Percentiles rank a stretch among this genome's conserved stretches.
These are phyloP conservation scores for Entelurus aequoreus DNA, from an alignment of 2,113 vertebrate species.

Conservation along the genomic window DNA sequence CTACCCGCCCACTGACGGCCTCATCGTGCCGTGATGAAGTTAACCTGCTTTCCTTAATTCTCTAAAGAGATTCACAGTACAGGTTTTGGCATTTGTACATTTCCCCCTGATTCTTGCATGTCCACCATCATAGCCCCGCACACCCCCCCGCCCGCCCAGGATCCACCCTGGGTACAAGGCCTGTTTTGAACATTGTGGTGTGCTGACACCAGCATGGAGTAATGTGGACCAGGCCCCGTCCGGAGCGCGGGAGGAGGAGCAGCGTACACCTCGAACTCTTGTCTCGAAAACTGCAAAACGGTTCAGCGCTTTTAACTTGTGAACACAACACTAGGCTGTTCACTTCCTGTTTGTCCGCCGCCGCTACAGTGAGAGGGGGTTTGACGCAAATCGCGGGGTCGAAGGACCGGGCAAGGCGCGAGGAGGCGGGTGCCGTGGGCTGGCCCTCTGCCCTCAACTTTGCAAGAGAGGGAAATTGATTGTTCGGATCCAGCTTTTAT, in stretches of 20 bases:
- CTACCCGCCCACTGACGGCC: conserved; percentile 28
- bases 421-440: conserved; percentile 34
- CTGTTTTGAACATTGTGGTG: conserved; percentile 72
- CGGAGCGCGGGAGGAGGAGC: conserved; percentile 30
- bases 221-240: conserved; percentile 62
- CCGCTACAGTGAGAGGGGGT: conserved; percentile 50
- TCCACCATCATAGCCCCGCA: conserved; percentile 25
- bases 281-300: conserved; percentile 61
- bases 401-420: conserved; percentile 22
- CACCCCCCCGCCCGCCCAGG: conserved; percentile 49
- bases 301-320: conserved; percentile 68
- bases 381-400: conserved; percentile 21
- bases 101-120: conserved; percentile 43
- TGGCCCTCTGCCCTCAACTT: conserved; percentile 28
- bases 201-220: conserved; percentile 72
- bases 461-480: conserved; percentile 38
- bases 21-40: conserved; percentile 46
- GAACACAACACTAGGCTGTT: conserved; percentile 48
- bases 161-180: conserved; percentile 47
- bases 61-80: conserved; percentile 43
- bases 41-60: conserved; percentile 42
- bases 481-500: conserved; percentile 54
- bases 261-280: conserved; percentile 35
- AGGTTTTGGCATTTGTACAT: conserved; percentile 16
- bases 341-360: conserved; percentile 50